Base-by-base conservation (phyloP, 2,797 vertebrate genomes). In the Denticeps clupeoides region DNA sequence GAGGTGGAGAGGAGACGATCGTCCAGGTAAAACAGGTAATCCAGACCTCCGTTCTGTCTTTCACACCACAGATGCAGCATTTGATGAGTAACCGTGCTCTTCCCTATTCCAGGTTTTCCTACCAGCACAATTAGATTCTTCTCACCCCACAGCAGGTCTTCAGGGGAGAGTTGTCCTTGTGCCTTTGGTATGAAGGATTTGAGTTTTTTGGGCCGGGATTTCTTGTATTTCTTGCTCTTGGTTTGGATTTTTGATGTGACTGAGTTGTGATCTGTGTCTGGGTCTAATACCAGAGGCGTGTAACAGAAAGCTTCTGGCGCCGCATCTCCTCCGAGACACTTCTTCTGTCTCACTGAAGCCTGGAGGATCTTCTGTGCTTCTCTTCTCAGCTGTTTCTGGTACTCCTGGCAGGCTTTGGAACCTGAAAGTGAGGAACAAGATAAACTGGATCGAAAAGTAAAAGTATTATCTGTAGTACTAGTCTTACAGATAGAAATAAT, bases 91-190 rank as follows among this genome's bases (percentile, higher is more conserved):
- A 38, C 18, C 22, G 55, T 35, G 33, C 64, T 67, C 40, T 63
- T 66, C 31, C 60, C 64, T 18, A 60, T 56, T 45, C 60, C 64
- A 53, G 64, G 55, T 53, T 63, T 67, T 11, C 64, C 64, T 15
- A 58, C 9, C 3, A 67, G 44, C 12, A 67, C 46, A 23, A 67
- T 56, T 2, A 12, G 56, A 9, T 56, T 50, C 1, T 50, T 23
- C 1, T 46, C 3, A 2, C 16, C 47, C 25, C 32, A 46, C 16
- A 57, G 29, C 3, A 67, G 37, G 33, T 56, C 58, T 5, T 8
- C 43, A 28, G 51, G 57, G 12, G 49, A 47, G 11, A 42, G 4
- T 4, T 5, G 0, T 3, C 5, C 7, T 33, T 32, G 5, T 1
- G 44, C 11, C 3, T 6, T 25, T 21, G 59, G 59, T 42, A 61